Percentiles rank a stretch among this genome's conserved stretches.
Evolutionary conservation across 2,113 vertebrate genomes (phyloP).

Genomic region (Reinhardtius hippoglossoides): DNA sequence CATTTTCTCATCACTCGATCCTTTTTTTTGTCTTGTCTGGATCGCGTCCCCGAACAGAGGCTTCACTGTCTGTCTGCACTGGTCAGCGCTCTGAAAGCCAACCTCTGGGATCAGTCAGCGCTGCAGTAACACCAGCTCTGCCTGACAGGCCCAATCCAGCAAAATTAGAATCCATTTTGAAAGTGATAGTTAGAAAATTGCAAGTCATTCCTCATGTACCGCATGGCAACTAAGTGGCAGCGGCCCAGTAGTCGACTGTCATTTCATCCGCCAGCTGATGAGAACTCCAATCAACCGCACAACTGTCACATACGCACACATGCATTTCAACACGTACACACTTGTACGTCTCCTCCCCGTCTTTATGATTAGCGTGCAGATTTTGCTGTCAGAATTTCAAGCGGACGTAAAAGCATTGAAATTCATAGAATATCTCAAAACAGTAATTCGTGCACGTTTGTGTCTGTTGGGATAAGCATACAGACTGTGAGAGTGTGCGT

Average conservation of each 20-base stretch:
- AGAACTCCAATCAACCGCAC: conserved; percentile 76
- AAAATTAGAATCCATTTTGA: conserved; percentile 81
- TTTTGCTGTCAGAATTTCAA: conserved; percentile 68
- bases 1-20: conserved; percentile 33
- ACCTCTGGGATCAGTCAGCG: conserved; percentile 63
- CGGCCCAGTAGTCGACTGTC: conserved; percentile 75
- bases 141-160: conserved; percentile 74
- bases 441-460: conserved; percentile 63
- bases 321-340: neutral
- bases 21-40: conserved; percentile 4
- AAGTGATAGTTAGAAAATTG: conserved; percentile 84
- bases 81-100: conserved; percentile 54
- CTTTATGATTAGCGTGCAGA: conserved; percentile 71
- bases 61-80: conserved; percentile 32
- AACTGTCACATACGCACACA: conserved; percentile 30
- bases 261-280: conserved; percentile 74
- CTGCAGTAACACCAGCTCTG: conserved; percentile 54
- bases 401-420: conserved; percentile 68
- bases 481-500: conserved; percentile 16
- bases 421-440: conserved; percentile 70
- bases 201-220: conserved; percentile 80
- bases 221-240: conserved; percentile 77
- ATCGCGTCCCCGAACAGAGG: conserved; percentile 26
- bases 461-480: conserved; percentile 47
- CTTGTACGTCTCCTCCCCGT: conserved; percentile 22